These are phyloP conservation scores for Sternotherus odoratus DNA, from an alignment of 2,797 vertebrate species.

Conservation along the genomic window DNA sequence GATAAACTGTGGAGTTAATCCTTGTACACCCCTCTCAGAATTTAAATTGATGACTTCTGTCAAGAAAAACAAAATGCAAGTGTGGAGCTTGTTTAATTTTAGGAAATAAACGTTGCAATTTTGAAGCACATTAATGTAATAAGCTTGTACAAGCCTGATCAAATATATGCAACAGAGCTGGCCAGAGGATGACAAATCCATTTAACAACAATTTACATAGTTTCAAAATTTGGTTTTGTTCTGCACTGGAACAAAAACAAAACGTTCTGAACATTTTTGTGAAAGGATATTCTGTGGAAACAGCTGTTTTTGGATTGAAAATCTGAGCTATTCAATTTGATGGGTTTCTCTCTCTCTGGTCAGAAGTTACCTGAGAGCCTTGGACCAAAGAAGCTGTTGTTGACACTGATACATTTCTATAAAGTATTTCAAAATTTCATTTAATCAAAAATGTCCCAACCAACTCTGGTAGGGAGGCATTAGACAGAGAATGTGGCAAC, in stretches of 20 bases:
- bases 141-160: background rate
- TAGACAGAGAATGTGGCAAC: background rate
- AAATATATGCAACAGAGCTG: background rate
- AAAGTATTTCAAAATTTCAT: background rate
- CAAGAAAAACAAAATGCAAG: background rate
- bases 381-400: background rate
- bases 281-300: background rate
- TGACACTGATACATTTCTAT: background rate
- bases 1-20: background rate
- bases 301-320: background rate
- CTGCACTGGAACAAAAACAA: background rate
- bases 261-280: background rate
- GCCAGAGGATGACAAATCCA: background rate
- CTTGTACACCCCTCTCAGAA: background rate
- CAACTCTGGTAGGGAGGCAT: background rate
- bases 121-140: background rate
- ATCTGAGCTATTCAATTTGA: background rate
- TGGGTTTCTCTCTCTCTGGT: background rate
- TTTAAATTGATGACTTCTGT: background rate
- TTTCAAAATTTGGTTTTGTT: slow-evolving; percentile 5
- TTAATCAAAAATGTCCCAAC: background rate
- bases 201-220: background rate
- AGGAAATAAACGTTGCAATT: background rate
- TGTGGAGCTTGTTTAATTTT: background rate
- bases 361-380: background rate